Conservation (phyloP, 1,140 invertebrate species). For the Cydia strobilella region DNA sequence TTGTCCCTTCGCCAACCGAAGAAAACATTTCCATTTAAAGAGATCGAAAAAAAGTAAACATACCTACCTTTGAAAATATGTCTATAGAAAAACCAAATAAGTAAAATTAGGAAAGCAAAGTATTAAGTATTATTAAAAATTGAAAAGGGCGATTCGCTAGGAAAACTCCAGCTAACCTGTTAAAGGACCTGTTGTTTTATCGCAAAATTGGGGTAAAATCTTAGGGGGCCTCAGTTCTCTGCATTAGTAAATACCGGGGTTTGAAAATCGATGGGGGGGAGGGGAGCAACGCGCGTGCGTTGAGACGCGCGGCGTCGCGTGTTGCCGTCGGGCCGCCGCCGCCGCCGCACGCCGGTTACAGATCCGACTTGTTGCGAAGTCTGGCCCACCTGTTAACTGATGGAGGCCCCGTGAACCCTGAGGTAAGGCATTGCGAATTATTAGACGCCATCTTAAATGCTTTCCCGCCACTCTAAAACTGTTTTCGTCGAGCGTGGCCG, state of each 20-base stretch:
- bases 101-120: neutral
- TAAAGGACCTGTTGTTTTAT: slow-evolving; percentile 35
- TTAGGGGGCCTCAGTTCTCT: slow-evolving; percentile 60
- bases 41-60: slow-evolving; percentile 1
- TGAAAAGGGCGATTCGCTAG: neutral
- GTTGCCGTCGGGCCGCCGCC: slow-evolving; percentile 59
- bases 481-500: neutral
- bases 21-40: neutral
- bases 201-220: slow-evolving; percentile 56
- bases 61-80: neutral
- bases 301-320: slow-evolving; percentile 50
- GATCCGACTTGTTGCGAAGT: slow-evolving; percentile 67
- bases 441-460: neutral
- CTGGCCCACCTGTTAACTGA: slow-evolving; percentile 72
- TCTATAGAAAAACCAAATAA: neutral
- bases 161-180: neutral
- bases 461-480: slow-evolving; percentile 6
- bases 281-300: slow-evolving; percentile 63
- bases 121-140: too few species aligned
- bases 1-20: neutral
- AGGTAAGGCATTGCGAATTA: slow-evolving; percentile 55
- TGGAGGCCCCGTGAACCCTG: slow-evolving; percentile 64
- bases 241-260: slow-evolving; percentile 74
- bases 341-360: slow-evolving; percentile 65
- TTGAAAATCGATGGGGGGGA: slow-evolving; percentile 70